Evolutionary conservation across 2,797 vertebrate genomes (phyloP), one percentile per base, ranked within the genome.

Genomic region (Sebastes ruberrimus): DNA sequence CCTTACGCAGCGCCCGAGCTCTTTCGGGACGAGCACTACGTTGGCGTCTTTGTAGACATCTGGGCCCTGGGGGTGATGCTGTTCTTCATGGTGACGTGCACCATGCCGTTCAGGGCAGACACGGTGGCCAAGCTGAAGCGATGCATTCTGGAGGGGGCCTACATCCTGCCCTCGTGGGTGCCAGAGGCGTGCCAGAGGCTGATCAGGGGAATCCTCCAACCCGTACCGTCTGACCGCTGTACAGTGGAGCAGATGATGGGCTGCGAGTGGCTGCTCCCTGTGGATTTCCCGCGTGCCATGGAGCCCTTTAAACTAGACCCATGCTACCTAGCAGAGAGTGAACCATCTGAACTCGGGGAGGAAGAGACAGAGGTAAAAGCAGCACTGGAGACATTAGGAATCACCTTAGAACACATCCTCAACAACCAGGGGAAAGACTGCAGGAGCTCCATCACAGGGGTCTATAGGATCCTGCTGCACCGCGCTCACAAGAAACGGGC

Each of bases 41-140:
- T 97, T 0, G 98, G 98, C 7, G 22, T 96, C 74, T 97, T 95
- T 0, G 98, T 99, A 70, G 99, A 99, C 73, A 94, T 99, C 82
- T 99, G 99, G 99, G 98, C 98, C 2, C 86, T 99, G 63, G 99
- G 99, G 7, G 97, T 99, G 82, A 96, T 99, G 86, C 86, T 99
- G 27, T 99, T 98, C 92, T 99, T 99, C 25, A 98, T 99, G 96
- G 97, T 94, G 67, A 97, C 97, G 0, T 97, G 97, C 30, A 94
- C 94, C 74, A 99, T 99, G 98, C 98, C 98, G 0, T 99, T 99
- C 89, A 96, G 97, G 71, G 98, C 98, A 1, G 98, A 99, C 38
- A 99, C 98, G 0, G 98, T 99, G 87, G 96, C 97, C 93, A 99
- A 98, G 90, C 95, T 99, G 67, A 99, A 99, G 85, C 96, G 96